phyloP scores from a whole-genome alignment of 2,797 vertebrate species.

The Gorsachius magnificus region DNA sequence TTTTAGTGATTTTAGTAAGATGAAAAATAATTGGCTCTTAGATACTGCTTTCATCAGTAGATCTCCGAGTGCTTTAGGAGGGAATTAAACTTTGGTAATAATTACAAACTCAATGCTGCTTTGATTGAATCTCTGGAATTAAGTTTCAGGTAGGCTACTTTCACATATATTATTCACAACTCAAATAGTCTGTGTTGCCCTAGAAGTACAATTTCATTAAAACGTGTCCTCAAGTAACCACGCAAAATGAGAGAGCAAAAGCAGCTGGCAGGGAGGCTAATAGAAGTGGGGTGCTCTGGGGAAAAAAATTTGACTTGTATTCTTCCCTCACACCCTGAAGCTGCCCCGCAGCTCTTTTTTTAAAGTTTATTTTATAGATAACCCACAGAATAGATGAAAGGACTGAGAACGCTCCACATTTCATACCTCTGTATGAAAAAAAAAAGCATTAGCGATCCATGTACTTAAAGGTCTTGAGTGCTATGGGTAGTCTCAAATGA shows the following conservation, averaged over 20 bases:
- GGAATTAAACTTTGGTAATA: neutral
- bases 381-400: neutral
- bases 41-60: neutral
- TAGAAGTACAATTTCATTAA: conserved; percentile 47
- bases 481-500: rapidly evolving
- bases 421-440: neutral
- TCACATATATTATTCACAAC: conserved; percentile 23
- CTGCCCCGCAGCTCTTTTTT: neutral
- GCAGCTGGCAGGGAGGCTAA: neutral
- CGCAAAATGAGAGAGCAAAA: neutral
- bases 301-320: neutral
- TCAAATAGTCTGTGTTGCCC: neutral
- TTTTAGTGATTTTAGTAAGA: neutral
- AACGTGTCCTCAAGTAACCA: conserved; percentile 27
- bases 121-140: neutral
- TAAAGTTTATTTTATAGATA: conserved; percentile 12
- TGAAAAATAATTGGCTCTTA: neutral
- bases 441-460: neutral
- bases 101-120: neutral
- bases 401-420: neutral
- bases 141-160: conserved; percentile 28
- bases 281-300: neutral
- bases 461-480: neutral
- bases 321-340: neutral
- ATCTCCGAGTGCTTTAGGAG: neutral